Percentiles rank a stretch among this genome's conserved stretches.
Conservation (phyloP, 2,888 invertebrate species). For the Athalia circularis region DNA sequence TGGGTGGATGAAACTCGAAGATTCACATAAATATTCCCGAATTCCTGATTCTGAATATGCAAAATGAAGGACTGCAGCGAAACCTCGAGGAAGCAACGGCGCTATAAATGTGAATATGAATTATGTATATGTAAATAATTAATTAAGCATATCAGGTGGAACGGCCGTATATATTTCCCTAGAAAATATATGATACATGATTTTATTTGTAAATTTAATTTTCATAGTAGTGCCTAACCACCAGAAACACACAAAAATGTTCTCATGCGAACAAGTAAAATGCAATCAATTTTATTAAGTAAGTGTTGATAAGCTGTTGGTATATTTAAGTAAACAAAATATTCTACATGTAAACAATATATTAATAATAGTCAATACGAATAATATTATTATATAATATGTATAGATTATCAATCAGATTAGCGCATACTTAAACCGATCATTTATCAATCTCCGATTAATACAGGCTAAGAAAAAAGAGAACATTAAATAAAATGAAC, state of each 20-base stretch:
- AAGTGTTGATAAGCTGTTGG: slow-evolving; percentile 27
- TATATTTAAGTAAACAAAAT: too few relatives aligned
- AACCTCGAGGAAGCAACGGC: not conserved
- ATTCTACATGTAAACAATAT: too few relatives aligned
- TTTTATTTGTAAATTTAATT: slow-evolving; percentile 23
- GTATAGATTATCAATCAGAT: too few relatives aligned
- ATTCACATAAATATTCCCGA: too few relatives aligned
- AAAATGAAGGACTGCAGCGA: not conserved
- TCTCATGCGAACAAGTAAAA: slow-evolving; percentile 27
- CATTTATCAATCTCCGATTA: too few relatives aligned
- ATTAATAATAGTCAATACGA: slow-evolving; percentile 13
- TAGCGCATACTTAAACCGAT: too few relatives aligned
- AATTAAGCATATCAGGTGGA: slow-evolving; percentile 20
- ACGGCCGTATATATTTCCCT: not conserved
- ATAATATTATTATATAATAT: not conserved
- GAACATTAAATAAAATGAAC: too few relatives aligned
- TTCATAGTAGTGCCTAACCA: slow-evolving; percentile 39
- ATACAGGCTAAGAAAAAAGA: too few relatives aligned
- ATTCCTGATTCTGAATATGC: not conserved
- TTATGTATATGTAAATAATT: not conserved
- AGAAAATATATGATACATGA: not conserved
- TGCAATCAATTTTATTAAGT: slow-evolving; percentile 37
- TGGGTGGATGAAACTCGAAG: too few relatives aligned
- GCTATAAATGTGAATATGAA: not conserved
- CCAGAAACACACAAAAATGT: slow-evolving; percentile 13